Base-by-base conservation (phyloP, 2,888 invertebrate genomes). In the Tachina fera region DNA sequence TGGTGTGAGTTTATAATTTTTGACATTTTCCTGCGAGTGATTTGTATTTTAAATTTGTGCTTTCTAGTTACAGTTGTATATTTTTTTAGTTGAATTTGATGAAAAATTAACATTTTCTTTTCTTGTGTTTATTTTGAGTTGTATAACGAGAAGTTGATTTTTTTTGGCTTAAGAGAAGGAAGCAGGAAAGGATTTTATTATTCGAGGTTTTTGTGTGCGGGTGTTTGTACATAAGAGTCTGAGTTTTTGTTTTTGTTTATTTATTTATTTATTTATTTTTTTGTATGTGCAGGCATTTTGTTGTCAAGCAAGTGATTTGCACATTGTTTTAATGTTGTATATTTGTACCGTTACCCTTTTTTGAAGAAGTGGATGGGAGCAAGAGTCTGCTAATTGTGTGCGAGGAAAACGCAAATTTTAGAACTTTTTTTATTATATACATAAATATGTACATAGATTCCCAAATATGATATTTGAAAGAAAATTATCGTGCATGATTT, bases 71-170 rank as follows among this genome's bases (percentile, higher is more conserved):
- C 70, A 61, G 16, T 71, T 63, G 41, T 86, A 58, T 78, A 4
- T 78, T 13, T 86, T 87, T 85, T 87, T 71, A 61, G 79, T 79
- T 31, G 78, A 80, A 74, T 49, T 72, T 77, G 74, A 83, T 83
- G 76, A 83, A 78, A 78, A 86, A 80, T 83, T 60, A 86, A 71
- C 60, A 68, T 72, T 77, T 51, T 76, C 67, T 47, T 70, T 51
- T 58, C 47, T 14, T 45, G 31, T 77, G 45, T 79, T 70, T 68
- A 51, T 74, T 58, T 74, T 68, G 63, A 70, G n/a, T 70, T 77
- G 60, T 45, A 56, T 78, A 71, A n/a, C 31, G 61, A 53, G 71
- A 58, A 74, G 16, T 61, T 74, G 58, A 11, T 68, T 56, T 79
- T 83, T 72, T 31, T 31, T 31, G 31, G 31, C 6, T 31, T 6